Evolutionary conservation across 1,140 invertebrate species (phyloP).

Genomic region (Dendroctonus valens): DNA sequence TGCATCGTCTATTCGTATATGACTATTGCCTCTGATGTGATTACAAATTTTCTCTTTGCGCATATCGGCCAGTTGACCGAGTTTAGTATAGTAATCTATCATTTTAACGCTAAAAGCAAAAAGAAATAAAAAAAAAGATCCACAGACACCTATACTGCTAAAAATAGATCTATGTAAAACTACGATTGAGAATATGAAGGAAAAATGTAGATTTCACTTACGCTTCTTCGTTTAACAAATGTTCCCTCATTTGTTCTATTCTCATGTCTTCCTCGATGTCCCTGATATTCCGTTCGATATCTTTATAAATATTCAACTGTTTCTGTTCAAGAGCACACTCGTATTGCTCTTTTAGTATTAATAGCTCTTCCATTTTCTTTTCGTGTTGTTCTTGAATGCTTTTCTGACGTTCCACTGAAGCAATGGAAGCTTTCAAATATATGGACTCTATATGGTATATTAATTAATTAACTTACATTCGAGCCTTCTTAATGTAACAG

Average conservation of each 20-base stretch:
- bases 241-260: conserved; percentile 39
- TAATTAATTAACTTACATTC: conserved; percentile 39
- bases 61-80: conserved; percentile 36
- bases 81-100: conserved; percentile 43
- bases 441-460: neutral
- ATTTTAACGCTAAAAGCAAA: conserved; percentile 39
- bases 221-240: conserved; percentile 45
- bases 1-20: conserved; percentile 22
- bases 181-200: neutral
- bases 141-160: neutral
- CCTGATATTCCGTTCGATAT: conserved; percentile 41
- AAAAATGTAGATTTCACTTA: conserved; percentile 32
- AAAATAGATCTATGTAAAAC: neutral
- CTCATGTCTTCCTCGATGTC: conserved; percentile 35
- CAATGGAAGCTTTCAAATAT: conserved; percentile 10
- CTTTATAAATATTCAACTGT: conserved; percentile 36
- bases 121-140: neutral
- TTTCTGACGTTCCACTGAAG: conserved; percentile 43
- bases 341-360: conserved; percentile 43
- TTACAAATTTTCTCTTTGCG: conserved; percentile 37
- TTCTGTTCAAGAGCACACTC: conserved; percentile 41
- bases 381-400: conserved; percentile 34
- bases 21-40: conserved; percentile 32
- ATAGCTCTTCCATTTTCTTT: conserved; percentile 40
- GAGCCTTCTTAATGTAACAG: conserved; percentile 41